These are phyloP conservation scores for Chelonia mydas DNA, from an alignment of 2,797 vertebrate species.

Conservation along the genomic window DNA sequence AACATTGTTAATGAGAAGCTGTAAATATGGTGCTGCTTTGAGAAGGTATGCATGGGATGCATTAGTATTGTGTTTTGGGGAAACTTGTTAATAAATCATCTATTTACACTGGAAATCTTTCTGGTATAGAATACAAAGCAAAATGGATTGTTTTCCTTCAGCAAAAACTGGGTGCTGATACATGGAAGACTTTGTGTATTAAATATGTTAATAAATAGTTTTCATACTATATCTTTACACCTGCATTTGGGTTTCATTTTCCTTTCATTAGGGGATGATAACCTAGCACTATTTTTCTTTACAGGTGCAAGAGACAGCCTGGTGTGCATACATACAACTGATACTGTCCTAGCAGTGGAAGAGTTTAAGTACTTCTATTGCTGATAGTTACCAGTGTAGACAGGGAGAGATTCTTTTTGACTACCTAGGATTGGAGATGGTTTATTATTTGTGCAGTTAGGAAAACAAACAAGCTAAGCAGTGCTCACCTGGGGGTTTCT, in stretches of 20 bases:
- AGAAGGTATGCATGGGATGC: conserved; percentile 36
- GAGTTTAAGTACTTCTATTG: neutral
- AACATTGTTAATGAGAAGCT: conserved; percentile 57
- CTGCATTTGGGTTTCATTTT: neutral
- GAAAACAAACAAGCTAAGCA: accelerated
- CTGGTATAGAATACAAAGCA: conserved; percentile 50
- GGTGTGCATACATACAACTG: neutral
- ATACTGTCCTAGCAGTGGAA: neutral
- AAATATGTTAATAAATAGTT: conserved; percentile 73
- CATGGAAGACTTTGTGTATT: conserved; percentile 58
- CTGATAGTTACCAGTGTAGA: neutral
- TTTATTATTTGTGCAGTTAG: no score
- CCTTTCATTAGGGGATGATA: neutral
- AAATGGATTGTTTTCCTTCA: conserved; percentile 56
- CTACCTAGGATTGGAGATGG: neutral
- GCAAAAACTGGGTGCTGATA: conserved; percentile 19
- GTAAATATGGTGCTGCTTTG: conserved; percentile 55
- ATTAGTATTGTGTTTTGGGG: conserved; percentile 12
- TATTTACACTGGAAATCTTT: conserved; percentile 27
- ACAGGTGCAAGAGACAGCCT: neutral
- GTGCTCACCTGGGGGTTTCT: neutral
- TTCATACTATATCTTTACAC: conserved; percentile 59
- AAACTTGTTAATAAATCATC: neutral
- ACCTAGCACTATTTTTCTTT: neutral
- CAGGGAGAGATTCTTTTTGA: neutral